Base-by-base conservation (phyloP, 2,797 vertebrate genomes). In the Leptodactylus fallax region DNA sequence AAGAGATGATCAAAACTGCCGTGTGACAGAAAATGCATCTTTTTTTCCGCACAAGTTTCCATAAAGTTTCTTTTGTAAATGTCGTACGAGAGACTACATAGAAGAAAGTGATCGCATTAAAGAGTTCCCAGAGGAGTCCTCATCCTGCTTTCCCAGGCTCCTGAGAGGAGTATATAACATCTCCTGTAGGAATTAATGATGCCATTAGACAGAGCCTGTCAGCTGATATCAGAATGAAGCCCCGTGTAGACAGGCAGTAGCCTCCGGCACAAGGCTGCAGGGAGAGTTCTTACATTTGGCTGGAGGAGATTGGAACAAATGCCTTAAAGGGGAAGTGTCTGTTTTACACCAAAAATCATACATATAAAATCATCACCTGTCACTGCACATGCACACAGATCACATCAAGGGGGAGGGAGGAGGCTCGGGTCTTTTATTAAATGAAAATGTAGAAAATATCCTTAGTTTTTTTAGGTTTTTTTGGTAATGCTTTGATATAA, bases 321-420 rank as follows among this genome's bases (percentile, higher is more conserved):
- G 55, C 16, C 74, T 77, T 77, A 77, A 77, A 77, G 74, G 74
- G 74, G 74, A 77, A 77, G 49, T 23, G 90, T 90, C 74, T 77
- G 74, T 12, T 77, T 77, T 77, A 76, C 23, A 13, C 6, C 74
- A 77, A 10, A 51, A 53, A 23, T 51, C 49, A 77, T 53, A 77
- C 12, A 51, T 53, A 49, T 77, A 23, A 77, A 21, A 10, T 49
- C 6, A 10, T 45, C 71, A 21, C 17, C 36, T 49, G 71, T 12
- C 36, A 74, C 71, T 1, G 17, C 10, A 49, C 45, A 36, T 16
- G 71, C 21, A 12, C 45, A n/a, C 19, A 53, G 74, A 77, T 77
- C 74, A 77, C 19, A 77, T 53, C 47, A 14, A 36, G 36, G 36
- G 36, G 36, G 36, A 36, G 36, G 36, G 36, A 36, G 36, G 36